phyloP scores from a whole-genome alignment of 2,888 invertebrate genomes.

The Diploptera punctata region DNA sequence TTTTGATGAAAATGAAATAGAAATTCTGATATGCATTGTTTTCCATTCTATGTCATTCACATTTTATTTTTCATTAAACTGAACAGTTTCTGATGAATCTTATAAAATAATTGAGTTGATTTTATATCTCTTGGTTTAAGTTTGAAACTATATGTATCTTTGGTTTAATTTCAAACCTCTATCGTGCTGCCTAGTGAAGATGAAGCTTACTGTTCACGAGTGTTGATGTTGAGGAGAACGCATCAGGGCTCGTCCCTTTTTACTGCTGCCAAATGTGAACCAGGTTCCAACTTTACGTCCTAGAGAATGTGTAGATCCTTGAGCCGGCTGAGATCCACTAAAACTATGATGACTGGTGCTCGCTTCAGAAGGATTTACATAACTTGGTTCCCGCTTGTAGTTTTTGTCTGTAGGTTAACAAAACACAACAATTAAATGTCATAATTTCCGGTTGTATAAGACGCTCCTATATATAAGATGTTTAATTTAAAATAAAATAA shows the following conservation, averaged over 20 bases:
- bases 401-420: conserved; percentile 40
- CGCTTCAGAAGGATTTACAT: conserved; percentile 45
- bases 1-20: too few species aligned
- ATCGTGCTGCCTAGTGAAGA: neutral
- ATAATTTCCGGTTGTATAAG: too few species aligned
- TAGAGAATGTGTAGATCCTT: conserved; percentile 56
- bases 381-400: conserved; percentile 44
- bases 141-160: neutral
- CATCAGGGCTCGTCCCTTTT: conserved; percentile 54
- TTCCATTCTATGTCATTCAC: neutral
- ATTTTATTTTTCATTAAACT: neutral
- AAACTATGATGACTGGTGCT: conserved; percentile 52
- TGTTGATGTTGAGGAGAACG: conserved; percentile 17
- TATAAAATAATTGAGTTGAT: neutral
- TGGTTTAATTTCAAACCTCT: neutral
- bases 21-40: too few species aligned
- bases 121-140: neutral
- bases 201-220: neutral
- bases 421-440: too few species aligned
- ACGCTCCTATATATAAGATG: too few species aligned
- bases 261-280: conserved; percentile 64
- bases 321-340: conserved; percentile 47
- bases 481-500: too few species aligned
- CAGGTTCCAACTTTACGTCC: conserved; percentile 64
- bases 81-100: neutral